A percentile compares a stretch with the other conserved stretches of the same genome.
These are phyloP conservation scores for Rallus limicola DNA, from an alignment of 2,113 vertebrate species.

Conservation along the genomic window DNA sequence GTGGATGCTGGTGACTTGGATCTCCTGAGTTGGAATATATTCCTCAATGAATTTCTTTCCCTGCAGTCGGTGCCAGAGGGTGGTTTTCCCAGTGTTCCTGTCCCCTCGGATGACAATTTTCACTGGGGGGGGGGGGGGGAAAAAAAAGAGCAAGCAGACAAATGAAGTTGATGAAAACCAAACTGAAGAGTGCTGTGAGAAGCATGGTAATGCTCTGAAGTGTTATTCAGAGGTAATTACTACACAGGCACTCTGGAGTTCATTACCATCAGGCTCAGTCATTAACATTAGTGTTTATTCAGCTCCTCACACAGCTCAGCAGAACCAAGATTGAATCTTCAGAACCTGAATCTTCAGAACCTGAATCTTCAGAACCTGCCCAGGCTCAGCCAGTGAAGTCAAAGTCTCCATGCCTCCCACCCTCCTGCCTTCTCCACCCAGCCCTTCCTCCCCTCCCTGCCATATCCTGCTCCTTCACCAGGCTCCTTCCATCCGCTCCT, in stretches of 20 bases:
- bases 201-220: background rate
- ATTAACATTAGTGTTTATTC: conserved; percentile 18
- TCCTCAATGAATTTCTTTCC: conserved; percentile 95
- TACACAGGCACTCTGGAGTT: background rate
- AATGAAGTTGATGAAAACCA: conserved; percentile 3
- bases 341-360: background rate
- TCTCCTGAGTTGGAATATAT: conserved; percentile 99
- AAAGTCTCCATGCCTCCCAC: background rate
- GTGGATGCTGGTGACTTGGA: conserved; percentile 98
- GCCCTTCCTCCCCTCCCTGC: background rate
- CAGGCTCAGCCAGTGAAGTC: background rate
- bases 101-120: conserved; percentile 98
- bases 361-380: background rate
- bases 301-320: background rate
- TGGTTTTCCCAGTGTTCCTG: conserved; percentile 97
- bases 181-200: background rate
- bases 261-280: background rate
- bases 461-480: background rate
- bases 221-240: background rate
- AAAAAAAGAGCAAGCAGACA: background rate
- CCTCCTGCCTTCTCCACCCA: background rate
- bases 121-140: conserved; percentile 88
- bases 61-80: conserved; percentile 96
- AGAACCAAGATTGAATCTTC: background rate
- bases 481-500: background rate